phyloP scores from a whole-genome alignment of 2,113 vertebrate genomes.

The Tetraodon nigroviridis region DNA sequence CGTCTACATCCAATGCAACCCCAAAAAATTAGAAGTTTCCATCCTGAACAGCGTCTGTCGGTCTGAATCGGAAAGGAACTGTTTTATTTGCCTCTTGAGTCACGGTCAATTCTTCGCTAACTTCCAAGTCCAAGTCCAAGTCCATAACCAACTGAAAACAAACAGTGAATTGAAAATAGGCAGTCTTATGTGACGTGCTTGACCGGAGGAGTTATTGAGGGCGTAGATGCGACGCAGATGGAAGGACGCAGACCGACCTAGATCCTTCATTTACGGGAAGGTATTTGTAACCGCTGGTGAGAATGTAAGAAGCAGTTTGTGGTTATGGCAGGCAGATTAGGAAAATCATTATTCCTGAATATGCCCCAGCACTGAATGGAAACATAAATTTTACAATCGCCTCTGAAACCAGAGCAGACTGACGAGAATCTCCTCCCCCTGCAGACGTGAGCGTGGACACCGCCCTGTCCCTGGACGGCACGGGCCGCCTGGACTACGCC shows the following conservation, averaged over 20 bases:
- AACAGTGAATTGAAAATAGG: not conserved
- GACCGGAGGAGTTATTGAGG: not conserved
- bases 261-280: constrained; percentile 16
- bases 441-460: constrained; percentile 88
- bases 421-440: constrained; percentile 2
- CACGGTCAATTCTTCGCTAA: too few relatives aligned
- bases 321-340: constrained; percentile 31
- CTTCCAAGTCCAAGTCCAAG: not conserved
- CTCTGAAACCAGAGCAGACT: constrained; percentile 1
- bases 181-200: too few relatives aligned
- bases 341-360: constrained; percentile 29
- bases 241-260: not conserved
- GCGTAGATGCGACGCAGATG: not conserved
- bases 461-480: constrained; percentile 87
- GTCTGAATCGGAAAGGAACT: too few relatives aligned
- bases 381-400: constrained; percentile 8
- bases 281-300: constrained; percentile 23
- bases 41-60: too few relatives aligned
- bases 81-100: too few relatives aligned
- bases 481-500: constrained; percentile 86
- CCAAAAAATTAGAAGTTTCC: too few relatives aligned
- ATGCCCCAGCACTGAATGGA: constrained; percentile 19
- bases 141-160: not conserved
- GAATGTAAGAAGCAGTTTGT: constrained; percentile 15
- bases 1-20: too few relatives aligned